Evolutionary conservation across 2,888 invertebrate species (phyloP), one percentile per base, ranked within the genome.

Genomic region (Pheosia tremula): DNA sequence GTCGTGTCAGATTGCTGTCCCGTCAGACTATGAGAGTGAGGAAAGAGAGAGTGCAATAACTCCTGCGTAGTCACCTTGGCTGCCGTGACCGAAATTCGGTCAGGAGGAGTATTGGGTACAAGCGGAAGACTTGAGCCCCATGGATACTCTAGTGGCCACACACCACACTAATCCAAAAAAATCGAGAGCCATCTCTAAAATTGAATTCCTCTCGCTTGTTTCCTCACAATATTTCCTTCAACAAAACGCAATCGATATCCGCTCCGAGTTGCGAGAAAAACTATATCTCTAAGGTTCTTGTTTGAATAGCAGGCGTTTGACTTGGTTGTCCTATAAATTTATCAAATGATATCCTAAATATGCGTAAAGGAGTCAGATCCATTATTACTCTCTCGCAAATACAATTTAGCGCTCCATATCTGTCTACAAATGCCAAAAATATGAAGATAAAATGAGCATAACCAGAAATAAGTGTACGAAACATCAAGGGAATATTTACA

Each of bases 381-480:
- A 47, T 47, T 47, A 47, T 47, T 47, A 47, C 47, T 47, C n/a
- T n/a, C n/a, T 47, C 47, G n/a, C 47, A 47, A 47, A 47, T 11
- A 47, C 47, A n/a, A 47, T 47, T 47, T 47, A 47, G 47, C n/a
- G 47, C n/a, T 47, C 36, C 37, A 45, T 36, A 45, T 54, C 52
- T 39, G 38, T 38, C 6, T n/a, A 58, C 52, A 47, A 47, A 47
- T 47, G 47, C 47, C 47, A 47, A 47, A 47, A 47, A 47, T 3
- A 47, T 47, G 47, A 47, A 47, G 47, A 62, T 62, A 58, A 41
- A 60, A 54, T 59, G 68, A 57, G 58, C 67, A 66, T 69, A 72
- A 72, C 67, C 64, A 49, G 39, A n/a, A 47, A 47, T n/a, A 47
- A 24, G 24, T 24, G 24, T 47, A 47, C 47, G n/a, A 47, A 11